Evolutionary conservation across 2,888 invertebrate species (phyloP).

Genomic region (Bombyx huttoni): DNA sequence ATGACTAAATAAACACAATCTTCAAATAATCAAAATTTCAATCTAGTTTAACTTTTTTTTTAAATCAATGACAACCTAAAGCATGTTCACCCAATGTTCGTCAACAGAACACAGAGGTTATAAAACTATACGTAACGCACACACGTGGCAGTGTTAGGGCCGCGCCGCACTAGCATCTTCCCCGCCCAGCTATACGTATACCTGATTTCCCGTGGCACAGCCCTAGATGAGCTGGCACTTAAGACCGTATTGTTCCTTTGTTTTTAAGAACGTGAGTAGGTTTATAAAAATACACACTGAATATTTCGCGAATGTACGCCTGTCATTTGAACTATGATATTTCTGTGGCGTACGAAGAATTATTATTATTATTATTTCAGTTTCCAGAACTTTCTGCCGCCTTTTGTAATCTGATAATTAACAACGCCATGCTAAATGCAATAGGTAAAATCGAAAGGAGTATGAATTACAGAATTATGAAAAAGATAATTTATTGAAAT

Average conservation of each 20-base stretch:
- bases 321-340: not conserved
- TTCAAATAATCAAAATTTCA: not conserved
- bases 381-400: no score
- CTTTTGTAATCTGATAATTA: no score
- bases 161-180: constrained; percentile 2
- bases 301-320: not conserved
- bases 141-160: not conserved
- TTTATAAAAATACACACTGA: not conserved
- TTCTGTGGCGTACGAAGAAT: not conserved
- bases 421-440: no score
- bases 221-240: constrained; percentile 25
- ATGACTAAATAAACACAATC: not conserved
- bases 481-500: no score
- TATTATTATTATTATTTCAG: not conserved
- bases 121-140: not conserved
- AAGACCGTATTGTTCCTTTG: constrained; percentile 11
- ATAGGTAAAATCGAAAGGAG: no score
- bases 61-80: not conserved
- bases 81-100: not conserved
- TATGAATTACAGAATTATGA: no score
- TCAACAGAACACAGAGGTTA: not conserved
- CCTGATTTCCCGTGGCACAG: constrained; percentile 54
- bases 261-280: not conserved
- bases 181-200: constrained; percentile 9
- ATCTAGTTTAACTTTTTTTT: not conserved